Conservation (phyloP, 35 echinoderm and acorn worm genomes). For the Hemicentrotus pulcherrimus region DNA sequence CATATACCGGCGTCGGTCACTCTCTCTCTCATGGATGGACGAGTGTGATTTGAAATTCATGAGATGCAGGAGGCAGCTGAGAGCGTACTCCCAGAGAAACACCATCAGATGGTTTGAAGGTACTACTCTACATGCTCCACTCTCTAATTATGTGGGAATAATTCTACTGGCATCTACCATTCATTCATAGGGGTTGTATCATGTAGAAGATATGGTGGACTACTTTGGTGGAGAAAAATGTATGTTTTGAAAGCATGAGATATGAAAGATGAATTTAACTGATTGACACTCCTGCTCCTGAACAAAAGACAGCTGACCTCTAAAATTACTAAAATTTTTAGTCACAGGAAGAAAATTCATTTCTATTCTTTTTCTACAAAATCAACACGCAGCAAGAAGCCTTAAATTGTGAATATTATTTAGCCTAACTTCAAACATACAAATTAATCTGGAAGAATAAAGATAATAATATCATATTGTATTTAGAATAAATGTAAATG, state of each 20-base stretch:
- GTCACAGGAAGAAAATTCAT: too few relatives aligned
- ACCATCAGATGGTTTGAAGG: not conserved
- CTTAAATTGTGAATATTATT: too few relatives aligned
- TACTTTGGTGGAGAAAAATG: not conserved
- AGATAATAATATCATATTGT: too few relatives aligned
- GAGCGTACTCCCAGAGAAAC: not conserved
- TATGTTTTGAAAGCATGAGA: not conserved
- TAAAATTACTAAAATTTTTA: too few relatives aligned
- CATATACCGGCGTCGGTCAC: not conserved
- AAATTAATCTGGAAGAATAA: too few relatives aligned
- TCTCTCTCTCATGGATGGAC: not conserved
- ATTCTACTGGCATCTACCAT: constrained; percentile 21
- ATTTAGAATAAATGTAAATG: too few relatives aligned
- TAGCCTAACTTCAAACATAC: too few relatives aligned
- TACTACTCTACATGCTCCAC: not conserved
- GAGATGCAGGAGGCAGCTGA: not conserved
- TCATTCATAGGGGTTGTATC: not conserved
- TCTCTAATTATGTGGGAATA: constrained; percentile 23
- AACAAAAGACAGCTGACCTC: not conserved
- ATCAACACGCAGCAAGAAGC: too few relatives aligned
- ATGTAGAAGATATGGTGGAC: not conserved
- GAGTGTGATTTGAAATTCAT: not conserved
- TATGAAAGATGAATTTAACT: not conserved
- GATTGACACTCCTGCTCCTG: not conserved
- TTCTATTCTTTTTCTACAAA: too few relatives aligned